A percentile compares a stretch with the other conserved stretches of the same genome.
These are phyloP conservation scores for Syngnathus scovelli DNA, from an alignment of 2,113 vertebrate species.

Conservation along the genomic window DNA sequence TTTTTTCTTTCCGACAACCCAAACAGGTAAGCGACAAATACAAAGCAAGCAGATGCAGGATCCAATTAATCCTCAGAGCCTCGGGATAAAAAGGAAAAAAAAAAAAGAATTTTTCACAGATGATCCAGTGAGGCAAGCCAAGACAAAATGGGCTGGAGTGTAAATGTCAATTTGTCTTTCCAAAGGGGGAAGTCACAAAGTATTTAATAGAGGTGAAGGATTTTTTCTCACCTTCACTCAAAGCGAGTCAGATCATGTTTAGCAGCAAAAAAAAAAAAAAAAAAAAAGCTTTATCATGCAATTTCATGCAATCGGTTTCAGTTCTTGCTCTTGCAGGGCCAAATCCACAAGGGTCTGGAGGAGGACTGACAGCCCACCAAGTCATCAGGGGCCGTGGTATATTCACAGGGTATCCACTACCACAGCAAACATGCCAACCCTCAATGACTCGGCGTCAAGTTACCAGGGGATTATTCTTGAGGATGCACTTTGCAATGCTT, in stretches of 20 bases:
- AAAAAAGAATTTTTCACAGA: constrained; percentile 35
- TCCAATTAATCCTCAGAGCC: constrained; percentile 14
- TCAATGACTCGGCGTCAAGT: constrained; percentile 7
- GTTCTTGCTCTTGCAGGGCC: constrained; percentile 19
- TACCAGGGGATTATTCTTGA: constrained; percentile 4
- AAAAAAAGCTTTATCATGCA: constrained; percentile 6
- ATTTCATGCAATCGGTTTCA: constrained; percentile 33
- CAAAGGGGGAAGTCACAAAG: constrained; percentile 18
- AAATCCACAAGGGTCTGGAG: constrained; percentile 16
- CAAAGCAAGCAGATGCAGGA: constrained; percentile 27
- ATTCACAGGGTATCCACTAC: constrained; percentile 30
- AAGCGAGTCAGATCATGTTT: neutral
- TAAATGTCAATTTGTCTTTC: constrained; percentile 25
- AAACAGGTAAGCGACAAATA: constrained; percentile 21
- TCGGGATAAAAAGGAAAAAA: neutral
- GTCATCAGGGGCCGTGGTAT: constrained; percentile 31
- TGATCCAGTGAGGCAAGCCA: constrained; percentile 38
- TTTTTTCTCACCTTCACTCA: constrained; percentile 20
- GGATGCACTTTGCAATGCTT: neutral
- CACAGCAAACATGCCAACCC: neutral
- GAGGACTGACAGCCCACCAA: constrained; percentile 21
- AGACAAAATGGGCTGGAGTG: constrained; percentile 29
- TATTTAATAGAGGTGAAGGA: constrained; percentile 10
- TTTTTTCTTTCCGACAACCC: neutral
- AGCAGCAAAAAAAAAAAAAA: neutral